Base-by-base conservation (phyloP, 1,140 invertebrate genomes). In the Drosophila pseudoobscura region DNA sequence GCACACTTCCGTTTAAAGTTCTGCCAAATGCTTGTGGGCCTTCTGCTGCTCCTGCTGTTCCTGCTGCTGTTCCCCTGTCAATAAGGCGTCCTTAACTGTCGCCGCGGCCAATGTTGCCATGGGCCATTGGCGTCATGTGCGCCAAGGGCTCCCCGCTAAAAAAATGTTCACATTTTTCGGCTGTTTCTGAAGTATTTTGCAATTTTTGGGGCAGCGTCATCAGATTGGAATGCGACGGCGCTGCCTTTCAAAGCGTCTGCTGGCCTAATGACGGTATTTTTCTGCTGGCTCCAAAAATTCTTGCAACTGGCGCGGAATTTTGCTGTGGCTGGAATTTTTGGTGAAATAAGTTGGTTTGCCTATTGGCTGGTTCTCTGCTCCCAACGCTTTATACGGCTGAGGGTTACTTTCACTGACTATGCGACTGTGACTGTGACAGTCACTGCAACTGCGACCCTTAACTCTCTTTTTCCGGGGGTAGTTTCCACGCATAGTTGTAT, bases 251-350 rank as follows among this genome's bases (percentile, higher is more conserved):
- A 47, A 74, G 50, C 69, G 80, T 88, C 83, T 88, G 83, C 72
- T 83, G 84, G 83, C 83, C 83, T 88, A 88, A 88, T 88, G 83
- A 89, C 83, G 83, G 83, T 88, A 88, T 88, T 88, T 87, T 55
- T 68, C 43, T 35, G 43, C 64, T 63, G 73, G 83, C 84, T 88
- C 78, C 83, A 88, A 88, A 87, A 83, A 88, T 83, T 84, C 75
- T 62, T 83, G 66, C 55, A 51, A 70, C 63, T 65, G 59, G 46
- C 55, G 65, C 56, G 58, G 58, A 45, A 57, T n/a, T 41, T 55
- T 54, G 54, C 22, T 20, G 46, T 9, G 20, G n/a, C 43, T 35
- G n/a, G 8, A 2, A 59, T 26, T 13, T 9, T 6, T 61, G 29
- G 52, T 39, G 35, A 39, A 39, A 39, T 11, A 39, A 35, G 54